A percentile compares a stretch with the other conserved stretches of the same genome.
Conservation (phyloP, 2,797 vertebrate genomes). For the Tapirus indicus region DNA sequence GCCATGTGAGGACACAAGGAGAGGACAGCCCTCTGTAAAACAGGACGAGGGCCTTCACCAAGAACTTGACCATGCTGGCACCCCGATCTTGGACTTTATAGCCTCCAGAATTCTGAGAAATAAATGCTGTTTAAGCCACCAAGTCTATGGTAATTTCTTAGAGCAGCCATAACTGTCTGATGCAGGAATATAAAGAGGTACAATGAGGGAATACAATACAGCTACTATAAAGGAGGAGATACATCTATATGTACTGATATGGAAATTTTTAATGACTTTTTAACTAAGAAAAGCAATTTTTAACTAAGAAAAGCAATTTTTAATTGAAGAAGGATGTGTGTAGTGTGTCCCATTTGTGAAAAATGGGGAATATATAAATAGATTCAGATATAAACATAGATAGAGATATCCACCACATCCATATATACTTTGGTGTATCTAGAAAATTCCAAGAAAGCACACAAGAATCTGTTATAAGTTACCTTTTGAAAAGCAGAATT, state of each 20-base stretch:
- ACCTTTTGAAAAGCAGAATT: background rate
- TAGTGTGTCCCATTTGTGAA: background rate
- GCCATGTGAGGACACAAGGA: background rate
- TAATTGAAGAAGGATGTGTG: background rate
- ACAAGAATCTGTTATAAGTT: background rate
- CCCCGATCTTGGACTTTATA: background rate
- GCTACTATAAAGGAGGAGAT: background rate
- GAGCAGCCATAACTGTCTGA: background rate
- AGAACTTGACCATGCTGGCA: background rate
- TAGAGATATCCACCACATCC: background rate
- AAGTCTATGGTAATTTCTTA: background rate
- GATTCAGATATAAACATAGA: background rate
- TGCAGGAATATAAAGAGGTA: background rate
- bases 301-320: background rate
- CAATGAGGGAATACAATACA: background rate
- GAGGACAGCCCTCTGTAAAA: background rate
- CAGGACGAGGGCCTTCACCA: background rate
- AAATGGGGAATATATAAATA: background rate
- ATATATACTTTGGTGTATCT: background rate
- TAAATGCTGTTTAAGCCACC: background rate
- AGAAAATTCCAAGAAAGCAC: background rate
- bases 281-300: slow-evolving; percentile 5
- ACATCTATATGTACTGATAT: background rate
- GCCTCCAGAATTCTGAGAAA: background rate
- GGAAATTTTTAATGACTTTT: background rate